Conservation (phyloP, 2,797 vertebrate genomes). For the Scleropages formosus region DNA sequence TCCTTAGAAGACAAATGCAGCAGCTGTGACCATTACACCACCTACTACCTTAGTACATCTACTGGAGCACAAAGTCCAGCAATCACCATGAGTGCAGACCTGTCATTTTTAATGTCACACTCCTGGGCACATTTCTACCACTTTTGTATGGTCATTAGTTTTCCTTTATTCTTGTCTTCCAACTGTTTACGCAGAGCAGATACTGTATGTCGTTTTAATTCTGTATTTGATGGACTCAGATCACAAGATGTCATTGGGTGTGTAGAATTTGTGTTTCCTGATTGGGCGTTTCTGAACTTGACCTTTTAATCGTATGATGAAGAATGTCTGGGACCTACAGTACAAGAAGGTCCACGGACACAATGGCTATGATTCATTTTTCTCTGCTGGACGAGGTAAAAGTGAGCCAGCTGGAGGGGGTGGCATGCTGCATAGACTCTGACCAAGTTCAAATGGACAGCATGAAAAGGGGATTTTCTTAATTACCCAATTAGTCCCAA, state of each 20-base stretch:
- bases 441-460: not conserved
- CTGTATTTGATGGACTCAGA: too few species aligned
- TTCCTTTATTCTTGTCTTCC: too few species aligned
- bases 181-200: too few species aligned
- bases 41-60: too few species aligned
- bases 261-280: not conserved
- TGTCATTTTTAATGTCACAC: too few species aligned
- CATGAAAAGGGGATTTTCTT: not conserved
- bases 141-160: too few species aligned
- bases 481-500: not conserved
- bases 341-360: not conserved
- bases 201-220: too few species aligned
- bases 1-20: too few species aligned
- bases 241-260: not conserved
- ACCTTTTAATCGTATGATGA: constrained; percentile 6
- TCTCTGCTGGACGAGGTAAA: not conserved
- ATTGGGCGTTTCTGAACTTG: not conserved
- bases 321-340: constrained; percentile 45
- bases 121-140: too few species aligned
- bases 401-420: not conserved
- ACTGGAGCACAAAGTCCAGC: too few species aligned
- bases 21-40: too few species aligned
- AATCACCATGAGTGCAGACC: too few species aligned
- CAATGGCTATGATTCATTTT: not conserved
- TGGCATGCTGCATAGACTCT: not conserved